Evolutionary conservation across 2,797 vertebrate genomes (phyloP).

Genomic region (Delichon dasypus): DNA sequence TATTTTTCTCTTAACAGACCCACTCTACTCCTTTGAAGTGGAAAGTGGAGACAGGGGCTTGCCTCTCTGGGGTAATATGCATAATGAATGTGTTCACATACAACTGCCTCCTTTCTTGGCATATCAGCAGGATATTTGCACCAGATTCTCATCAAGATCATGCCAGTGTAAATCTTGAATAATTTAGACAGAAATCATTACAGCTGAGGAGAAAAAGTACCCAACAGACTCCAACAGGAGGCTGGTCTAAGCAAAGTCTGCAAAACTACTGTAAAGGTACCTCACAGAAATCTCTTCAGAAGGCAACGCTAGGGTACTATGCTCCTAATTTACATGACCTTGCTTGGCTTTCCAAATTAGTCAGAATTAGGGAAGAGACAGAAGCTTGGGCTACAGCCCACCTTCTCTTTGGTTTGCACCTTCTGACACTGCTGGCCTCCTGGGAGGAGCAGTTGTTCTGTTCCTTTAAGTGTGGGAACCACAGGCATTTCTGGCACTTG

Average conservation of each 20-base stretch:
- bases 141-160: background rate
- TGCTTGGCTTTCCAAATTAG: background rate
- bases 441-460: background rate
- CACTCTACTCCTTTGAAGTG: constrained; percentile 42
- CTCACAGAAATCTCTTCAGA: background rate
- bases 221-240: background rate
- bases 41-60: background rate
- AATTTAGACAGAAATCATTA: background rate
- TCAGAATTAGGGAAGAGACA: background rate
- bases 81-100: constrained; percentile 11
- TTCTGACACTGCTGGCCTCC: background rate
- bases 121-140: background rate
- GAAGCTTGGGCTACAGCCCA: background rate
- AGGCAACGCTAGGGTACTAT: background rate
- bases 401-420: constrained; percentile 1
- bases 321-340: background rate
- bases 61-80: background rate
- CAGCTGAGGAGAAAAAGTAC: background rate
- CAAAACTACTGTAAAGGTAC: background rate
- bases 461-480: constrained; percentile 28
- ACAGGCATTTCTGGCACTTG: constrained; percentile 39
- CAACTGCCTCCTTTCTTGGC: constrained; percentile 11
- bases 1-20: constrained; percentile 38
- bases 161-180: background rate
- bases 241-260: background rate